Base-by-base conservation (phyloP, 2,888 invertebrate genomes). In the Caenorhabditis drosophilae region DNA sequence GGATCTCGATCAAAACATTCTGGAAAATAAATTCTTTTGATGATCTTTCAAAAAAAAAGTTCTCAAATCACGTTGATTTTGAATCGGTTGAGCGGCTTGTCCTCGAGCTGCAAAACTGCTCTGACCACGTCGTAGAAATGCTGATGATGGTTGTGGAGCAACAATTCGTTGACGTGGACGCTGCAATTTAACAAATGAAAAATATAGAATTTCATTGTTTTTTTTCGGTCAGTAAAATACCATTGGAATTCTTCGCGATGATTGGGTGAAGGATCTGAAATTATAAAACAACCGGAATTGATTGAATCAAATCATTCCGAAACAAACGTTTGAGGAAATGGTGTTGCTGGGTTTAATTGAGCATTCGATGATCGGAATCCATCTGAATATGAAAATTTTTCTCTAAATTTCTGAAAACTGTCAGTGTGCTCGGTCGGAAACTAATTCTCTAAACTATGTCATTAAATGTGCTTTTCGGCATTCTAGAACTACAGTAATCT, bases 1-100 rank as follows among this genome's bases (percentile, higher is more conserved):
- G 70, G 57, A 40, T 74, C 76, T 11, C 62, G 57, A 61, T 76
- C 73, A 18, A 60, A 38, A 34, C 76, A 76, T 55, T 53, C 73
- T 73, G 53, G 34, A 60, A 54, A 16, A 35, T 45, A 25, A 12
- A 44, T 36, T 36, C n/a, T 36, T n/a, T n/a, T 9, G 36, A n/a
- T 23, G 23, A 22, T n/a, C 20, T 42, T 4, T 3, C 22, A 7
- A 23, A 42, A 18, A 20, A 20, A 23, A 42, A 40, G 16, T 16
- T 4, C 4, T 12, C 16, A 40, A 12, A 15, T n/a, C 4, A n/a
- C 36, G 36, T n/a, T n/a, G 4, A n/a, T 16, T 7, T 49, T 45
- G 57, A 25, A 53, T 61, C 25, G 53, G 58, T 9, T 56, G 53
- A 6, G 53, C 56, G 35, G 50, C 51, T 22, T 61, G 50, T 16